Conservation (phyloP, 2,888 invertebrate genomes). For the Drosophila tanythrix region DNA sequence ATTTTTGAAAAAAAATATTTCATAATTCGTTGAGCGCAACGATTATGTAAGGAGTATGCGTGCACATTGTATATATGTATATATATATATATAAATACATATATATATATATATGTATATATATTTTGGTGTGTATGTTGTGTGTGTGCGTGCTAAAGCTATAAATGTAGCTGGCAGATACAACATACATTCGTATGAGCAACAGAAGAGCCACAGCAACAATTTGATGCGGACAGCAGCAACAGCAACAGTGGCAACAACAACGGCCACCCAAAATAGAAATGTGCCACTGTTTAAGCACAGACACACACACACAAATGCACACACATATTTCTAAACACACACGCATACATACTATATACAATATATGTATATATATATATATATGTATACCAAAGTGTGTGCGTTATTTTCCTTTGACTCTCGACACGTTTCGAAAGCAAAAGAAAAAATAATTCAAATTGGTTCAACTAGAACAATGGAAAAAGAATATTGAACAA, state of each 20-base stretch:
- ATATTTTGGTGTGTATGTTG: constrained; percentile 49
- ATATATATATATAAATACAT: constrained; percentile 2
- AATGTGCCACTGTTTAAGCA: constrained; percentile 50
- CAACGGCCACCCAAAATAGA: constrained; percentile 62
- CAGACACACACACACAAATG: constrained; percentile 8
- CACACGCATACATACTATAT: constrained; percentile 8
- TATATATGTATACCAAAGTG: neutral
- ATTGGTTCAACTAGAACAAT: neutral
- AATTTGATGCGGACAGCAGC: constrained; percentile 35
- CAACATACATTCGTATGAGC: constrained; percentile 44
- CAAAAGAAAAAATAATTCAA: neutral
- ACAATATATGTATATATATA: neutral
- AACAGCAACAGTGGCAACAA: constrained; percentile 16
- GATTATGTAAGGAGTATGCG: constrained; percentile 63
- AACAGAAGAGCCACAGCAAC: constrained; percentile 41
- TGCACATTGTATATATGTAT: constrained; percentile 11
- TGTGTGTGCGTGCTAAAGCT: constrained; percentile 50
- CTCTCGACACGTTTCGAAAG: constrained; percentile 4
- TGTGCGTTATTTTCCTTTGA: constrained; percentile 11
- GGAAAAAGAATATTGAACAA: neutral
- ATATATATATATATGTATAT: neutral
- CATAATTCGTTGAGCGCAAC: constrained; percentile 29
- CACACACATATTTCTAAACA: constrained; percentile 2
- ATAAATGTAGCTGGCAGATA: constrained; percentile 56
- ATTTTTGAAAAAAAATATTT: constrained; percentile 3